phyloP scores from a whole-genome alignment of 2,797 vertebrate genomes.

The Yasuhikotakia modesta region DNA sequence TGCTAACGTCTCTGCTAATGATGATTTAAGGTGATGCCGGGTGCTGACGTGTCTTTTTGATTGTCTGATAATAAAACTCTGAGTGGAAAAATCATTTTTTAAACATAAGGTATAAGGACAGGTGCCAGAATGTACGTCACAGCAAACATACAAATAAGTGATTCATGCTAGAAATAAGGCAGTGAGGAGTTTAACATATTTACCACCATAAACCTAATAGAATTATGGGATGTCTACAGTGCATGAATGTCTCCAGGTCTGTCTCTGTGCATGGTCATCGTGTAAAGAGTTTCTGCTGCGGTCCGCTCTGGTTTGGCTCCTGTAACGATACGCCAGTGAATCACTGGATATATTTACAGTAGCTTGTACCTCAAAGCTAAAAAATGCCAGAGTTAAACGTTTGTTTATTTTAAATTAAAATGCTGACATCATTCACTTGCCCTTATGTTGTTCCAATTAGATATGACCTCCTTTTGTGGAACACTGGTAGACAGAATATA shows the following conservation, averaged over 20 bases:
- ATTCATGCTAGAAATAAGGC: constrained; percentile 16
- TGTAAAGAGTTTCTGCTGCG: not conserved
- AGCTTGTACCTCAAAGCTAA: not conserved
- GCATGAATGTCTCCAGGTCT: constrained; percentile 35
- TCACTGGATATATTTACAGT: constrained; percentile 8
- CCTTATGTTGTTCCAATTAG: not conserved
- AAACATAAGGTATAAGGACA: not conserved
- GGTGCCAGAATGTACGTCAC: constrained; percentile 34
- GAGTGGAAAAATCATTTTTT: not conserved
- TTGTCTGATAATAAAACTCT: not conserved
- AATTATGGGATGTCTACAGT: constrained; percentile 45
- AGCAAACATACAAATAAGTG: constrained; percentile 27
- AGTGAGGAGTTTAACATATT: constrained; percentile 29
- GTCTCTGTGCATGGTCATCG: not conserved
- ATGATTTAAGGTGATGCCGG: constrained; percentile 19
- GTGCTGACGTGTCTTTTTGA: not conserved
- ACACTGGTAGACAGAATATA: not conserved
- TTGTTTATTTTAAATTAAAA: not conserved
- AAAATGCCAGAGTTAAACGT: not conserved
- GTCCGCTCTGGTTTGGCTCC: not conserved
- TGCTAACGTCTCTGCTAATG: not conserved
- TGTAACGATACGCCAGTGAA: not conserved
- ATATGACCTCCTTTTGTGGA: too few species aligned
- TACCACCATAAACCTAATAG: constrained; percentile 17
- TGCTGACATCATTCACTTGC: not conserved